Conservation (phyloP, 2,888 invertebrate genomes). For the Heliothis peltigera region DNA sequence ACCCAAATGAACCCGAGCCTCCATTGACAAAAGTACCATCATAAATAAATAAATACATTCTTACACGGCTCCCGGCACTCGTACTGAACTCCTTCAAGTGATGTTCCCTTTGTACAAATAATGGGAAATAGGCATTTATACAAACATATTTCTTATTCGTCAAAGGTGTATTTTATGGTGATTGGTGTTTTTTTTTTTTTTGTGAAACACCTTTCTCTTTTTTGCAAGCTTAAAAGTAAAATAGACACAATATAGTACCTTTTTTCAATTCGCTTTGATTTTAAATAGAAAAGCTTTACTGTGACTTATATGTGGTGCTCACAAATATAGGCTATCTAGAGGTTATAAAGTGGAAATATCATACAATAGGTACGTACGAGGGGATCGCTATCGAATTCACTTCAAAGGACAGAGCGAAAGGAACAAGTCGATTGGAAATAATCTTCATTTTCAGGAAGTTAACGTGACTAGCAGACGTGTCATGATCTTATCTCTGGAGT, state of each 20-base stretch:
- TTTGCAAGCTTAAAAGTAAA: conserved; percentile 12
- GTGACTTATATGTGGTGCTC: conserved; percentile 4
- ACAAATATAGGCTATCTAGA: conserved; percentile 23
- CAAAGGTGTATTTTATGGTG: conserved; percentile 55
- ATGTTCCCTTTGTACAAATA: conserved; percentile 71
- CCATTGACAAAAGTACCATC: conserved; percentile 83
- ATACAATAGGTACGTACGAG: conserved; percentile 56
- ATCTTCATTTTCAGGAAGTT: conserved; percentile 69
- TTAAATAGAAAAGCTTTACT: neutral
- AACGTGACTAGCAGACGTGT: conserved; percentile 55
- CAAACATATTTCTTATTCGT: conserved; percentile 62
- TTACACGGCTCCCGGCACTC: conserved; percentile 70
- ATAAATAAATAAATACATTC: conserved; percentile 83
- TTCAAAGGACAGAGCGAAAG: conserved; percentile 68
- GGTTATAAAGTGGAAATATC: conserved; percentile 65
- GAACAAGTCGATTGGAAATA: conserved; percentile 75
- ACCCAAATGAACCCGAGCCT: conserved; percentile 78
- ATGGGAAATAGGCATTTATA: conserved; percentile 68
- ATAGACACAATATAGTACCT: neutral
- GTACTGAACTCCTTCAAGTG: conserved; percentile 69
- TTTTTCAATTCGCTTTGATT: conserved; percentile 3
- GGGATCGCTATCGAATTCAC: conserved; percentile 62
- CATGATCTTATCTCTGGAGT: conserved; percentile 42
- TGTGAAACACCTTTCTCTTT: conserved; percentile 12
- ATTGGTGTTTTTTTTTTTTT: conserved; percentile 52